These are phyloP conservation scores for Synanthedon vespiformis DNA, from an alignment of 2,888 invertebrate species.

Conservation along the genomic window DNA sequence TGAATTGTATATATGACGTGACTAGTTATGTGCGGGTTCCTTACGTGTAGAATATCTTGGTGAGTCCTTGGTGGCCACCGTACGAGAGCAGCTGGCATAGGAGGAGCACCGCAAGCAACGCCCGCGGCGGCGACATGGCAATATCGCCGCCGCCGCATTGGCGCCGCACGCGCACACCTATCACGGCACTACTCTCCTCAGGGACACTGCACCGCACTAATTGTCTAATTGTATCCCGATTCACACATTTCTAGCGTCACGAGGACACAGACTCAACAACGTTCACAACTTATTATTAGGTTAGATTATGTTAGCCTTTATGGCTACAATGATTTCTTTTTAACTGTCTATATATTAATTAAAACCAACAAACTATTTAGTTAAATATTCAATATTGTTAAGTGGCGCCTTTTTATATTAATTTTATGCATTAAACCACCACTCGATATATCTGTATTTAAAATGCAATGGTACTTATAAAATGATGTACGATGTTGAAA, in stretches of 20 bases:
- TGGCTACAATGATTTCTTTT: no score
- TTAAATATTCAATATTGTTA: no score
- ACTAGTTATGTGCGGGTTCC: constrained; percentile 7
- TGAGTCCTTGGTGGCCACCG: constrained; percentile 68
- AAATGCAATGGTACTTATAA: no score
- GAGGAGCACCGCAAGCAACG: constrained; percentile 60
- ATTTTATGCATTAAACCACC: no score
- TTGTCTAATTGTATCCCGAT: constrained; percentile 9
- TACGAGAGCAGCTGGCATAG: constrained; percentile 61
- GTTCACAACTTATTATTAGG: not conserved
- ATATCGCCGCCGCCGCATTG: constrained; percentile 62
- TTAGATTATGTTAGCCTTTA: no score
- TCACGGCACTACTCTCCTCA: constrained; percentile 29
- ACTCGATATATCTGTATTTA: no score
- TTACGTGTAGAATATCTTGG: constrained; percentile 68
- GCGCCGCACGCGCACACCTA: constrained; percentile 48
- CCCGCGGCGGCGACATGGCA: constrained; percentile 66
- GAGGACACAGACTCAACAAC: no score
- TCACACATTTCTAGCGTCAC: not conserved
- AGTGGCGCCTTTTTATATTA: no score
- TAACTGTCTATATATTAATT: no score
- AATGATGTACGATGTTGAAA: no score
- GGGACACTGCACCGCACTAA: constrained; percentile 5
- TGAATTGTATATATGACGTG: no score
- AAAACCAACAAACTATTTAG: no score